Evolutionary conservation across 2,888 invertebrate genomes (phyloP).

Genomic region (Cephalotes varians): DNA sequence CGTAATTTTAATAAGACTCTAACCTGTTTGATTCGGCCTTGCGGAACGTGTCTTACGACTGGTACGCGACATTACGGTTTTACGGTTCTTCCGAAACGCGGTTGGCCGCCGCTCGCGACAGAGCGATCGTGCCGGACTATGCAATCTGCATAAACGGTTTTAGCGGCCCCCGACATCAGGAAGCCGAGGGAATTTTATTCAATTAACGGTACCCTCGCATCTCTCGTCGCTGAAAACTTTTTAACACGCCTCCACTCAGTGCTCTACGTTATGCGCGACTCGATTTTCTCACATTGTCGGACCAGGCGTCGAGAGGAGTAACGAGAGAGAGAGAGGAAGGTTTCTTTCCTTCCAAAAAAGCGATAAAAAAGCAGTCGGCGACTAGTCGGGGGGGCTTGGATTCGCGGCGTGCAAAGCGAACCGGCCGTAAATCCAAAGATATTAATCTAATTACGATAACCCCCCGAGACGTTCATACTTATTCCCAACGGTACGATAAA

Average conservation of each 20-base stretch:
- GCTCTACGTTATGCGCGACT: constrained; percentile 2
- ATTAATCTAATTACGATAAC: constrained; percentile 55
- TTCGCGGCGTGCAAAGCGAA: constrained; percentile 7
- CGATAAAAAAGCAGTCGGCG: constrained; percentile 15
- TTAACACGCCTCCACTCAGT: constrained; percentile 1
- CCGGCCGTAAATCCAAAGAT: constrained; percentile 35
- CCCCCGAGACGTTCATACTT: constrained; percentile 32
- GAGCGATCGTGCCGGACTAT: constrained; percentile 24
- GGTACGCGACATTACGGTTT: constrained; percentile 64
- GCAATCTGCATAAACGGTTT: constrained; percentile 64
- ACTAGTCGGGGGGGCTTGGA: not conserved
- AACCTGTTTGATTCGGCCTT: constrained; percentile 52
- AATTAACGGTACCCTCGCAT: constrained; percentile 64
- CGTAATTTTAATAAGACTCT: constrained; percentile 62
- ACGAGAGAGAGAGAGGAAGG: not conserved
- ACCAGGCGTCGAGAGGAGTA: not conserved
- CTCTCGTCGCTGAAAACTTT: constrained; percentile 16
- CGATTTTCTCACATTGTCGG: constrained; percentile 23
- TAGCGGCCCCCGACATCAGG: constrained; percentile 52
- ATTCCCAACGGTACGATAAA: constrained; percentile 37
- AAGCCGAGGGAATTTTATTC: constrained; percentile 59
- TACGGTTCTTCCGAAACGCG: constrained; percentile 64
- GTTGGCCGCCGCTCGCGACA: constrained; percentile 43
- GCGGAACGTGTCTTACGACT: constrained; percentile 69
- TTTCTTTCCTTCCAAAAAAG: constrained; percentile 13